Percentiles rank a stretch among this genome's conserved stretches.
phyloP scores from a whole-genome alignment of 2,888 invertebrate genomes.

The Clunio marinus region DNA sequence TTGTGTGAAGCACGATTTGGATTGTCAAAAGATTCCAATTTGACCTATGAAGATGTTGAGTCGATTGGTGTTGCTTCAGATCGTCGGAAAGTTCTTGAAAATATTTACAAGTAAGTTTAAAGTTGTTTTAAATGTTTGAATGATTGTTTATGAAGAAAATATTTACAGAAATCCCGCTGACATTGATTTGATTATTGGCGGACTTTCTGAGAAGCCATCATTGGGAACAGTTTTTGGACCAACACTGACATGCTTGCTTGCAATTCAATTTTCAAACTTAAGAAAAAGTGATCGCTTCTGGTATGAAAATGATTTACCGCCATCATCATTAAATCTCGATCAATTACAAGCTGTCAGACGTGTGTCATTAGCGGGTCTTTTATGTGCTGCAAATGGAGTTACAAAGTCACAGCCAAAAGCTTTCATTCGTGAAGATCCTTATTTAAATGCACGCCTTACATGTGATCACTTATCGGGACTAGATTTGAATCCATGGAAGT shows the following conservation, averaged over 20 bases:
- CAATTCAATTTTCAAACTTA: conserved; percentile 74
- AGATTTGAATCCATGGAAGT: conserved; percentile 67
- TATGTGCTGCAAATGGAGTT: conserved; percentile 70
- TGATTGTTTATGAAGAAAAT: too few species aligned
- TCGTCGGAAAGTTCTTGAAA: conserved; percentile 60
- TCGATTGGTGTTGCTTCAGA: conserved; percentile 56
- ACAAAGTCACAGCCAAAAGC: conserved; percentile 76
- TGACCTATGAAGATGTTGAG: conserved; percentile 57
- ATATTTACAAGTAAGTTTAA: conserved; percentile 60
- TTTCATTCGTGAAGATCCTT: conserved; percentile 79
- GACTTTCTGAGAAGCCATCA: conserved; percentile 71
- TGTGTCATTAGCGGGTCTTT: conserved; percentile 70
- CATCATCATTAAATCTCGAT: conserved; percentile 71
- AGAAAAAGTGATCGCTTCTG: conserved; percentile 88
- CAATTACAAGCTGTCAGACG: conserved; percentile 78
- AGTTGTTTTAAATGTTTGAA: conserved; percentile 24
- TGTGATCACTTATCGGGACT: conserved; percentile 69
- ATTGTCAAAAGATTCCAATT: conserved; percentile 42
- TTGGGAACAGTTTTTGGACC: conserved; percentile 81
- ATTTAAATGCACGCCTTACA: conserved; percentile 69
- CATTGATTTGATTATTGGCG: conserved; percentile 80
- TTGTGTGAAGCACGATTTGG: conserved; percentile 59
- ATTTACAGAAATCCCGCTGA: conserved; percentile 61
- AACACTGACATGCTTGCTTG: conserved; percentile 82
- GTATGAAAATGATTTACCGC: conserved; percentile 92